These are phyloP conservation scores for Agrotis ipsilon DNA, from an alignment of 2,888 invertebrate species.

Conservation along the genomic window DNA sequence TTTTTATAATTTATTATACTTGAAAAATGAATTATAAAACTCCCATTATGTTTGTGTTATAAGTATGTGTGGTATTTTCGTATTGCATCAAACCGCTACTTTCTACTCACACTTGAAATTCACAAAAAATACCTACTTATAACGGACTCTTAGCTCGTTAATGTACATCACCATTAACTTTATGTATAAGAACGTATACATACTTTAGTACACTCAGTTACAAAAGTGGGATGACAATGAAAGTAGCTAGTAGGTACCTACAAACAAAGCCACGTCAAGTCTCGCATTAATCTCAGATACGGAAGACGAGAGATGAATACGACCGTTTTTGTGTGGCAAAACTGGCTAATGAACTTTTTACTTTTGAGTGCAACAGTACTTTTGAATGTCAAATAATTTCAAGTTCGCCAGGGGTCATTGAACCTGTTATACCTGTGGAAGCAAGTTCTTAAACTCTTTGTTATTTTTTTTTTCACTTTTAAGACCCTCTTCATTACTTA, in stretches of 20 bases:
- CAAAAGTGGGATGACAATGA: constrained; percentile 39
- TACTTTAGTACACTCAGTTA: constrained; percentile 26
- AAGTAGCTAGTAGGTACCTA: neutral
- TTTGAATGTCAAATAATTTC: constrained; percentile 33
- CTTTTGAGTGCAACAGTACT: constrained; percentile 33
- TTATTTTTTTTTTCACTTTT: neutral
- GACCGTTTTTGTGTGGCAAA: constrained; percentile 13
- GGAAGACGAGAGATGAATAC: neutral
- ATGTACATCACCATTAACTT: constrained; percentile 53
- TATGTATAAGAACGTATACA: constrained; percentile 51
- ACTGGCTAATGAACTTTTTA: constrained; percentile 2
- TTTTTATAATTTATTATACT: too few species aligned
- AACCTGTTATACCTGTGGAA: neutral
- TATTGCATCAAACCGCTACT: constrained; percentile 38
- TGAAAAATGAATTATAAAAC: too few species aligned
- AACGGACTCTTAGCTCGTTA: constrained; percentile 54
- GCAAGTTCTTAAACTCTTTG: constrained; percentile 6
- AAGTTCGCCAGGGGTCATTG: constrained; percentile 36
- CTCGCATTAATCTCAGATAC: constrained; percentile 1
- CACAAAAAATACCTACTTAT: constrained; percentile 60
- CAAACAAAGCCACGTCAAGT: constrained; percentile 7
- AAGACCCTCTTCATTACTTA: neutral
- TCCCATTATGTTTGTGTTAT: too few species aligned
- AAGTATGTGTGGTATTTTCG: constrained; percentile 1
- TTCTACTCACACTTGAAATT: constrained; percentile 56